phyloP scores from a whole-genome alignment of 2,113 vertebrate genomes.

The Platysteira castanea region DNA sequence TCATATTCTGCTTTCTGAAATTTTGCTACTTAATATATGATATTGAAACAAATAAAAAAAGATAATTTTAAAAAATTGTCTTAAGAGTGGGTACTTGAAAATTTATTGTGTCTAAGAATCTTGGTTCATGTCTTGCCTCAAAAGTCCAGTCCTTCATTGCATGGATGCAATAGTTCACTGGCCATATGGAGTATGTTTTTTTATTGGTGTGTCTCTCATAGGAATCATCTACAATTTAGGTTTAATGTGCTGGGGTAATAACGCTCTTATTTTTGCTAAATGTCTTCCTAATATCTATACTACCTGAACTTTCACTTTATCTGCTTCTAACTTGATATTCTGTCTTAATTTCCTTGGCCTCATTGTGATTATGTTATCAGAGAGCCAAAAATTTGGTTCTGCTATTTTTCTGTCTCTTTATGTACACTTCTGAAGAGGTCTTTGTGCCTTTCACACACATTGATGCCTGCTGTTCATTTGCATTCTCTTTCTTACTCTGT shows the following conservation, averaged over 20 bases:
- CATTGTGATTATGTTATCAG: not conserved
- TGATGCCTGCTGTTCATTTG: not conserved
- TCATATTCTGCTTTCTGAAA: not conserved
- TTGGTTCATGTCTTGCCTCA: not conserved
- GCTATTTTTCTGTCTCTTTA: not conserved
- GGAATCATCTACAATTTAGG: not conserved
- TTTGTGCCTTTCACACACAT: not conserved
- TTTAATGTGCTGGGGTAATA: not conserved
- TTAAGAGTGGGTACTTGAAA: not conserved
- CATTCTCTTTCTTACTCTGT: not conserved
- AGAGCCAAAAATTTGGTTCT: not conserved
- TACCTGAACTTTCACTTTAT: not conserved
- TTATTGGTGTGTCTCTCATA: not conserved
- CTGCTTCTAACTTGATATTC: not conserved
- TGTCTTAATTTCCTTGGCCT: not conserved
- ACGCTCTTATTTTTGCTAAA: not conserved
- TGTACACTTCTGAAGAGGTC: not conserved
- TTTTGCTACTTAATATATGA: not conserved
- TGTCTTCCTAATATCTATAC: not conserved
- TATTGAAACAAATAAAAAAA: not conserved
- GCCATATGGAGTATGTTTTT: not conserved
- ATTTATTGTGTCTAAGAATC: not conserved
- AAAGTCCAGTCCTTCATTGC: not conserved
- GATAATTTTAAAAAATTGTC: not conserved
- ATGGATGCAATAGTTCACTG: not conserved